Evolutionary conservation across 2,113 vertebrate genomes (phyloP).

Genomic region (Brachypodius melanocephalos): DNA sequence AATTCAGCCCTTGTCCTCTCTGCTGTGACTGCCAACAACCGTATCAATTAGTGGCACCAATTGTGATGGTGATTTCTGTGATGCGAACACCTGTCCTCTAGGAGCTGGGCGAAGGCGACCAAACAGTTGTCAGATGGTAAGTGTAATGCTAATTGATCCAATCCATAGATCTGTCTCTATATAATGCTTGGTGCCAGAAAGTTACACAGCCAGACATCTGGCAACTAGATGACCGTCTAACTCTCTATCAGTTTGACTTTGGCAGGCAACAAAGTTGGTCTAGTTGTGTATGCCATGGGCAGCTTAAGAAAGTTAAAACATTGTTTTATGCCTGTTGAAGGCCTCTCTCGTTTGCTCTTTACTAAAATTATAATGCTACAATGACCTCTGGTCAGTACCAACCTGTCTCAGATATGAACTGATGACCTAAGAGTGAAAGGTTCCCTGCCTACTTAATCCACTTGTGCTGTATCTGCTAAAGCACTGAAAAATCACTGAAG

Average conservation of each 20-base stretch:
- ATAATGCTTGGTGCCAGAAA: slow-evolving; percentile 72
- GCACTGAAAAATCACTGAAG: slow-evolving; percentile 30
- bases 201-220: slow-evolving; percentile 80
- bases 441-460: slow-evolving; percentile 36
- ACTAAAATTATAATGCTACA: slow-evolving; percentile 14
- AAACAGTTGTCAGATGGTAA: slow-evolving; percentile 83
- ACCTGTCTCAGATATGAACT: slow-evolving; percentile 19
- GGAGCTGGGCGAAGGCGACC: slow-evolving; percentile 72
- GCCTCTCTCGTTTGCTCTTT: background rate
- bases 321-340: slow-evolving; percentile 32
- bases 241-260: slow-evolving; percentile 70
- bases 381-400: slow-evolving; percentile 12
- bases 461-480: slow-evolving; percentile 30
- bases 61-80: slow-evolving; percentile 67
- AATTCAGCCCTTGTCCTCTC: slow-evolving; percentile 61
- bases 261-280: slow-evolving; percentile 62
- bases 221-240: slow-evolving; percentile 70
- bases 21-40: slow-evolving; percentile 69
- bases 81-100: slow-evolving; percentile 79
- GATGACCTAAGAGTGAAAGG: slow-evolving; percentile 19
- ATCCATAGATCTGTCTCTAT: slow-evolving; percentile 75
- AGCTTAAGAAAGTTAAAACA: slow-evolving; percentile 23
- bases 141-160: slow-evolving; percentile 79
- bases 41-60: slow-evolving; percentile 72
- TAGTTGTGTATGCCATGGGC: slow-evolving; percentile 46